Percentiles rank a stretch among this genome's conserved stretches.
phyloP scores from a whole-genome alignment of 1,140 invertebrate species.

The Polypedilum vanderplanki region DNA sequence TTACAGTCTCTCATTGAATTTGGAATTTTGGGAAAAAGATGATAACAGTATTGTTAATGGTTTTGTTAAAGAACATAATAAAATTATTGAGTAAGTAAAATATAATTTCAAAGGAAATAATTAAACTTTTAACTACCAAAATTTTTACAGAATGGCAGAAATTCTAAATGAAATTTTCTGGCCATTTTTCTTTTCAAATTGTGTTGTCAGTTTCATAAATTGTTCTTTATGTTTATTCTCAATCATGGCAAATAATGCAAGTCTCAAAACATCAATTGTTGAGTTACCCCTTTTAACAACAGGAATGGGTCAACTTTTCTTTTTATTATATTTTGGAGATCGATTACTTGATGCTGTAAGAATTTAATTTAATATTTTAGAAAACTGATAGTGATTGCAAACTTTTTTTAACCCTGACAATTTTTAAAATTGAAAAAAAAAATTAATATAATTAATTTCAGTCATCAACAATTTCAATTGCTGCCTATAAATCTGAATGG shows the following conservation, averaged over 20 bases:
- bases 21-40: not conserved
- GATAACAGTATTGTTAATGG: not conserved
- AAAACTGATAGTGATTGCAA: not conserved
- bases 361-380: not conserved
- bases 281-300: not conserved
- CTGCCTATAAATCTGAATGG: not conserved
- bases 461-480: not conserved
- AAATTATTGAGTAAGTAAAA: not conserved
- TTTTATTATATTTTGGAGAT: not conserved
- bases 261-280: not conserved
- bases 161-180: not conserved
- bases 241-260: not conserved
- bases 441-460: not conserved
- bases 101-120: too few species aligned
- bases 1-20: not conserved
- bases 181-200: not conserved
- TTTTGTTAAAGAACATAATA: not conserved
- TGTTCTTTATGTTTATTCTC: not conserved
- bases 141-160: not conserved
- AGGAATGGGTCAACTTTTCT: not conserved
- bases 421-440: too few species aligned
- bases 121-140: too few species aligned
- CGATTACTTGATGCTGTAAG: slow-evolving; percentile 11
- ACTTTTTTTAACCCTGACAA: not conserved
- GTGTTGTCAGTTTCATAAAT: not conserved